Conservation (phyloP, 2,797 vertebrate genomes). For the Lindbergichthys nudifrons region DNA sequence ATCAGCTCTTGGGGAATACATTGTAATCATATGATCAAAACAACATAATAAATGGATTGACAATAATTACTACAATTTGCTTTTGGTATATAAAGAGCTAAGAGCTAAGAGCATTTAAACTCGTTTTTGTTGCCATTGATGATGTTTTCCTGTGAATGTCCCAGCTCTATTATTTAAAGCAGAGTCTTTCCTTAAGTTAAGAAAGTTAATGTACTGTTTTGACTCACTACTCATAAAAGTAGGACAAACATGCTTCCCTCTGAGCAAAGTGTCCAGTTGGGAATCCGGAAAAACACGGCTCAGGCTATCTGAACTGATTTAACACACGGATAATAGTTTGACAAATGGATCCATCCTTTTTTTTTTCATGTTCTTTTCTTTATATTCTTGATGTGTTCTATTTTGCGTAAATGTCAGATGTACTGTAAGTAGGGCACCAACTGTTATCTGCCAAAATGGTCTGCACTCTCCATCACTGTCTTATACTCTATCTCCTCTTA, state of each 20-base stretch:
- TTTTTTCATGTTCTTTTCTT: slow-evolving; percentile 8
- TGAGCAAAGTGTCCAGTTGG: background rate
- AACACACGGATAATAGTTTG: background rate
- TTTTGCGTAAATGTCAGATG: slow-evolving; percentile 48
- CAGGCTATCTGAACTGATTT: background rate
- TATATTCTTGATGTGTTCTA: slow-evolving; percentile 5
- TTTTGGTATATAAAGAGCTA: too few species aligned
- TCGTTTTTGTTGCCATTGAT: too few species aligned
- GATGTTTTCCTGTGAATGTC: background rate
- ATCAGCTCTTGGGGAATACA: too few species aligned
- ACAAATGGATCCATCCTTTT: background rate
- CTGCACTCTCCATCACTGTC: slow-evolving; percentile 58
- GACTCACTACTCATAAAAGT: background rate
- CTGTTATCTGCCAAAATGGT: slow-evolving; percentile 51
- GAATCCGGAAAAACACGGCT: background rate
- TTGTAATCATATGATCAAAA: too few species aligned
- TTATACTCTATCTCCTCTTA: slow-evolving; percentile 48
- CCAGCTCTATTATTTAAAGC: background rate
- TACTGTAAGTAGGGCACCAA: slow-evolving; percentile 63
- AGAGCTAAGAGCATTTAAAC: too few species aligned
- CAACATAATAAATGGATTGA: too few species aligned
- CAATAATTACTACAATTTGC: too few species aligned
- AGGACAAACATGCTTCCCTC: background rate
- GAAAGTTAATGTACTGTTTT: background rate
- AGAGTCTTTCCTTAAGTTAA: background rate